Base-by-base conservation (phyloP, 2,113 vertebrate species). In the Cygnus atratus region DNA sequence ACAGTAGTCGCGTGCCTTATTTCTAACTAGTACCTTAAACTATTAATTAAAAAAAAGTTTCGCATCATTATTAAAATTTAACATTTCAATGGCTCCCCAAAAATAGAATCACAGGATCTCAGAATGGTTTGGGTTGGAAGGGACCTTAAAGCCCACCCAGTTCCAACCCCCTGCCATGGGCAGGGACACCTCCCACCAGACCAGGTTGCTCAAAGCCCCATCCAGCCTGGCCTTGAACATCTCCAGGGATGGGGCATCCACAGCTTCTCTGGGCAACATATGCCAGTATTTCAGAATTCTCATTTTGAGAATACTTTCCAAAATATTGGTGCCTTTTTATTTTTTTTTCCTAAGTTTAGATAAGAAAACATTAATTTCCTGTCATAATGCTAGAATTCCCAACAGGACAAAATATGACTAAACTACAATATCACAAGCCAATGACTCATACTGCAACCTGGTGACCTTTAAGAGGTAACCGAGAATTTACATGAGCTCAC, bases 401-500 rank as follows among this genome's bases (percentile, higher is more conserved):
- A n/a, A 55, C 84, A 91, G 5, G 71, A 75, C 19, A 50, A 90
- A 89, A 20, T 68, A 79, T 19, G 2, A 95, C 35, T 52, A 59
- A 92, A 82, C 31, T 1, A 0, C 65, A 78, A 33, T n/a, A 39
- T 28, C 2, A 1, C 33, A 94, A 87, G 35, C 6, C 61, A 78
- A 24, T 26, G 33, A 58, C 37, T 92, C 48, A 50, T 82, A 54
- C 44, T 81, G 37, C 33, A 96, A 80, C n/a, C 25, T 25, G 65
- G 16, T n/a, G 76, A 93, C 61, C 73, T 90, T 66, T 90, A 5
- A 84, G 68, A 95, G 39, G 24, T 78, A 94, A 93, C 48, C n/a
- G 46, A 92, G 61, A 78, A 92, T 25, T 84, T 88, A 25, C 16
- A 13, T 44, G 35, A 88, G 33, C 41, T 94, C 48, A 68, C 21